Percentiles rank a stretch among this genome's conserved stretches.
Conservation (phyloP, 2,113 vertebrate species). For the Otis tarda region DNA sequence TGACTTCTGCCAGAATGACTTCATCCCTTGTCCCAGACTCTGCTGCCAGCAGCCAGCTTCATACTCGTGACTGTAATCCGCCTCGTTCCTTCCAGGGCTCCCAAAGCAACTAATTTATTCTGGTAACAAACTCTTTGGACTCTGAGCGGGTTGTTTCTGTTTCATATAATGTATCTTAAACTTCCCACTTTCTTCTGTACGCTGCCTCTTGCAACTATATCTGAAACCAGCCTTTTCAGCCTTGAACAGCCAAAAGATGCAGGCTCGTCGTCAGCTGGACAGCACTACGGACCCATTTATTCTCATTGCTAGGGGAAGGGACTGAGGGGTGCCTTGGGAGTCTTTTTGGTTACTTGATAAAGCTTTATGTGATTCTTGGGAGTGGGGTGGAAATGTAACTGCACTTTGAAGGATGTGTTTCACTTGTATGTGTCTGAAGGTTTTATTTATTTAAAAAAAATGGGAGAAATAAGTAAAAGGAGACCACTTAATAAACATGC, state of each 20-base stretch:
- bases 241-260: neutral
- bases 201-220: neutral
- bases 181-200: neutral
- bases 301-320: neutral
- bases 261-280: neutral
- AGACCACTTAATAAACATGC: constrained; percentile 55
- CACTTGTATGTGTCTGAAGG: constrained; percentile 51
- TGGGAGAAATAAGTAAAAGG: constrained; percentile 59
- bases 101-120: neutral
- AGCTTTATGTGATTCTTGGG: constrained; percentile 51
- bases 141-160: neutral
- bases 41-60: neutral
- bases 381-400: constrained; percentile 53
- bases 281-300: neutral
- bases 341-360: constrained; percentile 52
- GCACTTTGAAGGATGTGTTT: constrained; percentile 57
- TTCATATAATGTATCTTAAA: neutral
- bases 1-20: neutral
- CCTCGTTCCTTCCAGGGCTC: neutral
- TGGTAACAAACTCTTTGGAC: neutral
- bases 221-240: neutral
- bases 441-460: constrained; percentile 69
- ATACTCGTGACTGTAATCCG: neutral
- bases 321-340: neutral
- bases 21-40: neutral